Base-by-base conservation (phyloP, 2,113 vertebrate species). In the Datnioides undecimradiatus region DNA sequence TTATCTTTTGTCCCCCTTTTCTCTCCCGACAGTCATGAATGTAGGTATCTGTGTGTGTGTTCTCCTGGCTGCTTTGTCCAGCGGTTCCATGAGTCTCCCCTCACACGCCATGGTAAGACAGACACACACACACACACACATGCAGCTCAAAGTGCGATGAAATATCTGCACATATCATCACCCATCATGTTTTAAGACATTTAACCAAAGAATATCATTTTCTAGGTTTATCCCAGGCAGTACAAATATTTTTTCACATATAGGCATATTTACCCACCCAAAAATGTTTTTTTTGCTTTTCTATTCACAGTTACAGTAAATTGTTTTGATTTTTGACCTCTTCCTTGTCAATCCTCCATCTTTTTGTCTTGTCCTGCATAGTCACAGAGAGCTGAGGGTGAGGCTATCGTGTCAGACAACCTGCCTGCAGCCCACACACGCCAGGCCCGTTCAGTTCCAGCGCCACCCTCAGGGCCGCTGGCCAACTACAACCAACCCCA, bases 41-140 rank as follows among this genome's bases (percentile, higher is more conserved):
- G 71, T 91, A 66, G 89, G 93, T 1, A 91, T 95, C 85, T 94
- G 84, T 75, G 89, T 93, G 87, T 93, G 92, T 73, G 90, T 95
- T 52, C 85, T 95, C 78, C 87, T 95, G 89, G 93, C 93, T 75
- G 92, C 91, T 38, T 51, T 95, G 43, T 91, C 93, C 86, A 91
- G 82, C 70, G 82, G 92, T 66, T 86, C 90, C 19, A 75, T 94
- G 79, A 91, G 92, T 76, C 85, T 93, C 59, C 90, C 92, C 45
- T 72, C 89, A 88, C 81, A 87, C 41, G 69, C 65, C 38, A 60
- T 72, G 77, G 91, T 93, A 85, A 90, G 77, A 80, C 25, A 59
- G 52, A n/a, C 59, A 57, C 38, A 54, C 12, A 71, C 25, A 64
- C 29, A 27, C n/a, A 21, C 23, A 69, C 48, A 29, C 10, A n/a